phyloP scores from a whole-genome alignment of 1,140 invertebrate species.

The Polypedilum vanderplanki region DNA sequence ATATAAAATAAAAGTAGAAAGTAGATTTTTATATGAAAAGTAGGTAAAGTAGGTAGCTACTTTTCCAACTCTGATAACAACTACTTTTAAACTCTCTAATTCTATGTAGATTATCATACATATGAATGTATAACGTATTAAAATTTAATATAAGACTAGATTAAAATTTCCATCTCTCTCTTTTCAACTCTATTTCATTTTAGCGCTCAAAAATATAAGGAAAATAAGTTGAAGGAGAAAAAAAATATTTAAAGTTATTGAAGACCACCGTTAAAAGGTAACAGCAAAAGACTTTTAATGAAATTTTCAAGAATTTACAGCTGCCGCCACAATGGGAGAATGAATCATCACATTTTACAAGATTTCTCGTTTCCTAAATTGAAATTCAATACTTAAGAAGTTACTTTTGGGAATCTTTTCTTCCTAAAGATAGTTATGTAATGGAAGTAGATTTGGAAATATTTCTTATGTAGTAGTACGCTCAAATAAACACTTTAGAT shows the following conservation, averaged over 20 bases:
- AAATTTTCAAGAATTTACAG: neutral
- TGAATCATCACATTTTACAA: constrained; percentile 2
- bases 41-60: no score
- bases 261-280: neutral
- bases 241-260: neutral
- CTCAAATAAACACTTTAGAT: no score
- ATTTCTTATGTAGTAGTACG: no score
- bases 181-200: neutral
- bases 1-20: no score
- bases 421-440: no score
- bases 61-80: no score
- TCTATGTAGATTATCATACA: no score
- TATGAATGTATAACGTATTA: neutral
- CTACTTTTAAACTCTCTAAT: no score
- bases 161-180: neutral
- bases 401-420: no score
- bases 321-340: constrained; percentile 1
- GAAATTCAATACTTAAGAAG: no score
- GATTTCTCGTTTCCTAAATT: neutral
- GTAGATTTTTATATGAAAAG: no score
- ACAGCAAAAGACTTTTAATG: constrained; percentile 6
- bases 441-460: no score
- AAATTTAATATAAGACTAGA: constrained; percentile 11
- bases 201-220: neutral
- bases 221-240: neutral